Base-by-base conservation (phyloP, 2,888 invertebrate genomes). In the Perithous albicinctus region DNA sequence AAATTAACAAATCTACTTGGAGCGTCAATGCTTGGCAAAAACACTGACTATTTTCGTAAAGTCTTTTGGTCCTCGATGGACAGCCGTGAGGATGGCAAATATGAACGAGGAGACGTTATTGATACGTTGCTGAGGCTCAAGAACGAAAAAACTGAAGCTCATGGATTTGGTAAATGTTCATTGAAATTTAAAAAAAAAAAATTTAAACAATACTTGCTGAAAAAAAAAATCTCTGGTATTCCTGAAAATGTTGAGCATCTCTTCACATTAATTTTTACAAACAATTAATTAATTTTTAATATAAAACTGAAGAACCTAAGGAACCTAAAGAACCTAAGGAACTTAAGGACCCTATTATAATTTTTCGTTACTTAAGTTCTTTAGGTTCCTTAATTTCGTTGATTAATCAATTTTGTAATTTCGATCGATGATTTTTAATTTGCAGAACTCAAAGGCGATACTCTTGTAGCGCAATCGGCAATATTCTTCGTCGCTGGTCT, bases 51-150 rank as follows among this genome's bases (percentile, higher is more conserved):
- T 46, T 90, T 91, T n/a, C 86, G 89, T 0, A 80, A 81, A 23
- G 61, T 91, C n/a, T 91, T 91, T 59, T 89, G 89, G 89, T 80
- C 84, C 4, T 90, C 90, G 0, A 84, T 91, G 87, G 80, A 91
- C 18, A 76, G 56, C 0, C 85, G 91, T 18, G 88, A 89, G 23
- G 35, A 77, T 7, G 84, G 84, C 0, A 87, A 87, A 10, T 41
- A 23, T 0, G 88, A 88, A 72, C 86, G 90, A n/a, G 91, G 89
- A 0, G 91, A 91, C 18, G 15, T 90, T 2, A 89, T 91, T 0
- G 91, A 91, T 75, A 83, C 85, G 5, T 64, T 91, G 2, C 18
- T 90, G 3, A 85, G 89, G 32, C 69, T 91, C 35, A 90, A 90
- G 73, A 85, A 88, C 54, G 87, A 86, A 18, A 77, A 87, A 3